Evolutionary conservation across 2,113 vertebrate genomes (phyloP).

Genomic region (Labeo rohita): DNA sequence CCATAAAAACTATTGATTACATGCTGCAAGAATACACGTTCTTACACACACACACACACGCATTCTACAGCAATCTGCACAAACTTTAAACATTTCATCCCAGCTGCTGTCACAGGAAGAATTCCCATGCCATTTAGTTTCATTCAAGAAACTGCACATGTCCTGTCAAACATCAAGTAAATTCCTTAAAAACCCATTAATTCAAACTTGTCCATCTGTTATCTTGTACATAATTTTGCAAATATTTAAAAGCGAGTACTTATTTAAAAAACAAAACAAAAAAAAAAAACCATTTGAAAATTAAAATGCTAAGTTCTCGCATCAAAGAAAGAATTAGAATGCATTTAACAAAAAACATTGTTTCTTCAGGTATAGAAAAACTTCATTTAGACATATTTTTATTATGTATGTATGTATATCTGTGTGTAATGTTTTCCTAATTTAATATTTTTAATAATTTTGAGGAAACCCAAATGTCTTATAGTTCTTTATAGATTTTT

Average conservation of each 20-base stretch:
- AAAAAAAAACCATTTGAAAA: too few species aligned
- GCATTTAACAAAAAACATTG: background rate
- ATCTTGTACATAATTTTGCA: background rate
- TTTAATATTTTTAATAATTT: background rate
- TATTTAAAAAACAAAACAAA: too few species aligned
- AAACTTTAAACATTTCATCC: background rate
- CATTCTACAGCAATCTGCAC: background rate
- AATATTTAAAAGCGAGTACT: too few species aligned
- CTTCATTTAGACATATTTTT: background rate
- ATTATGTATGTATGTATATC: background rate
- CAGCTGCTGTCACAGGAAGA: constrained; percentile 21
- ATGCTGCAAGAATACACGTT: background rate
- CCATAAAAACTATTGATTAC: background rate
- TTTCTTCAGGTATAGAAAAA: background rate
- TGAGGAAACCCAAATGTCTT: background rate
- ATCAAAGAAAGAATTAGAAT: background rate
- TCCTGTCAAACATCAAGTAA: background rate
- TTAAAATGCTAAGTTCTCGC: background rate
- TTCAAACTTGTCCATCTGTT: background rate
- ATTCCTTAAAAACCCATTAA: background rate
- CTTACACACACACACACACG: background rate
- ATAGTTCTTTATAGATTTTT: background rate
- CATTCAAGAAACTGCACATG: constrained; percentile 27
- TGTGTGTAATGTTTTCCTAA: background rate
- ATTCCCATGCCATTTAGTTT: constrained; percentile 10